Base-by-base conservation (phyloP, 2,113 vertebrate species). In the Etheostoma cragini region DNA sequence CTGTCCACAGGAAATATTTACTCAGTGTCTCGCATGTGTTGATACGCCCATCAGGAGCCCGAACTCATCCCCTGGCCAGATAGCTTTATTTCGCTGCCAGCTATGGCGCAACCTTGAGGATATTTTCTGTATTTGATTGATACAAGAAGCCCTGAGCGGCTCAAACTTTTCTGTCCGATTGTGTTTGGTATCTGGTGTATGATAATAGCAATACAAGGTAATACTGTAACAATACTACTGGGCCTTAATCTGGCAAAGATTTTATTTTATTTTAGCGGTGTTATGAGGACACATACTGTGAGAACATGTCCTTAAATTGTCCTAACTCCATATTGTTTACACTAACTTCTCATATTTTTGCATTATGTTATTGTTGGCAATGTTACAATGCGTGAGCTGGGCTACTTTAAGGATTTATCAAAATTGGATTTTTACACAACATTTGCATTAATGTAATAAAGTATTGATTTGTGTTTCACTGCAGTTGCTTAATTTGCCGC, bases 1-100 rank as follows among this genome's bases (percentile, higher is more conserved):
- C 45, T 54, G 4, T 82, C 86, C 78, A 71, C 24, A 15, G 80
- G 79, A 88, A 86, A 85, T 80, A 65, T 90, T 86, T 83, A 84
- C 82, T 61, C 56, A 45, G 0, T 57, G 69, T 72, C 83, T 72
- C 42, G 17, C 80, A 54, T 66, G 68, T 80, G 82, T 72, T 71
- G 73, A 76, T 68, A 26, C 5, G 21, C 67, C 65, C 73, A 64
- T 66, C 77, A 72, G 78, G 78, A 72, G 24, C 57, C 24, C 33
- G 12, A 60, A 84, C 81, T 16, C 57, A 52, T 83, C 78, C 74
- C 72, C 52, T 16, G 72, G 66, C 35, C 75, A 54, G 67, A 87
- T 56, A 50, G 52, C 72, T 83, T 77, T 42, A 73, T 83, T 83
- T 77, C 50, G 76, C 78, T 74, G 63, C 68, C 71, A 81, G 80